Evolutionary conservation across 1,140 invertebrate species (phyloP), one percentile per base, ranked within the genome.

Genomic region (Bemisia tabaci): DNA sequence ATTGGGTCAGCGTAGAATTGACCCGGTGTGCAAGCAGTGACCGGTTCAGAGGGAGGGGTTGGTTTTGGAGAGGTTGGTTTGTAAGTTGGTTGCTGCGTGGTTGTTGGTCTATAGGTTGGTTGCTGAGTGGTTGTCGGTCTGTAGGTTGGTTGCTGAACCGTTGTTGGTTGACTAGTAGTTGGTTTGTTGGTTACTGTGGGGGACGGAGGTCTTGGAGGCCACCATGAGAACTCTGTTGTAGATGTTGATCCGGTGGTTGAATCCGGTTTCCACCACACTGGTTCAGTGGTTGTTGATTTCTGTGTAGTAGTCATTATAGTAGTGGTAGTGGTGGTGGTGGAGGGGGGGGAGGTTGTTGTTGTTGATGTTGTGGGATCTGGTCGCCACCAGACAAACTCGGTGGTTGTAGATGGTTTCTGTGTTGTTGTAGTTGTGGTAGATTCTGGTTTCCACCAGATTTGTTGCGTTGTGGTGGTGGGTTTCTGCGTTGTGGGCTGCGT

Each of bases 1-100:
- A 73, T 77, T 0, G 83, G 81, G 68, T 89, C 86, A 0, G 85
- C 74, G 25, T 79, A 76, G 73, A 89, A 90, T 27, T 86, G 78
- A 1, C 88, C 88, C 0, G 81, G 74, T 12, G 74, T 75, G 68
- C 90, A 92, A 0, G 78, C 66, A 0, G 70, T 72, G 66, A 61
- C 26, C 26, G 63, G 25, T 24, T 39, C n/a, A 70, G 65, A 25
- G 59, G 26, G 71, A 22, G 39, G 63, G 68, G 11, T 71, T 17
- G 73, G 73, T 59, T 67, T 68, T 22, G 70, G 66, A 0, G 74
- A 69, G 25, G 74, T 69, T 33, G 74, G 68, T 21, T 63, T 62
- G 1, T 61, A 60, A 64, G 68, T 71, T 33, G 73, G 72, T 62
- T 70, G 70, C 24, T 66, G 67, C 22, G 66, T 67, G 22, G 69